phyloP scores from a whole-genome alignment of 2,797 vertebrate genomes.

The Acanthurus lineatus region DNA sequence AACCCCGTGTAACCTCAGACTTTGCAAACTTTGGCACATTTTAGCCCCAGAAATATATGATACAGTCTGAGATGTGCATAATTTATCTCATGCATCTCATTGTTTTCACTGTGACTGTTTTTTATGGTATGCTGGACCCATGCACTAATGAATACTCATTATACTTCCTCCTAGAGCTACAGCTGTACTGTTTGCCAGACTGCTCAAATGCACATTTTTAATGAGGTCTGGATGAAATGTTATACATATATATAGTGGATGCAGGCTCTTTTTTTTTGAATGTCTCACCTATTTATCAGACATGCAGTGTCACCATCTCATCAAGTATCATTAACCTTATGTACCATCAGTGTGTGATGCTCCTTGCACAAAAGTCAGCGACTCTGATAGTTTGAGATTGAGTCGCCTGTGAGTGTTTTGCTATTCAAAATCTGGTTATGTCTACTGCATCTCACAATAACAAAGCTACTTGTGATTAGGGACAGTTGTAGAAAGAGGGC shows the following conservation, averaged over 20 bases:
- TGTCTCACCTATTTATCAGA: conserved; percentile 8
- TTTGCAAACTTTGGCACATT: conserved; percentile 27
- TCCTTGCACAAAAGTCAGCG: background rate
- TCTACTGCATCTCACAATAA: background rate
- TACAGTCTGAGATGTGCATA: conserved; percentile 25
- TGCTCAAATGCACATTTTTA: conserved; percentile 55
- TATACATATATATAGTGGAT: background rate
- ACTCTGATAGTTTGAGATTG: background rate
- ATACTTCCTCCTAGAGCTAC: conserved; percentile 46
- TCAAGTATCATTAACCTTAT: background rate
- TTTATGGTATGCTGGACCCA: conserved; percentile 42
- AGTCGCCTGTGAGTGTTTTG: background rate
- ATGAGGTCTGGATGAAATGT: conserved; percentile 29
- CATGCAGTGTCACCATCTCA: conserved; percentile 1
- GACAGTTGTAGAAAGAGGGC: background rate
- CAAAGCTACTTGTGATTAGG: background rate
- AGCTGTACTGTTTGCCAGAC: conserved; percentile 47
- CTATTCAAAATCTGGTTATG: background rate
- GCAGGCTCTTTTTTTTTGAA: conserved; percentile 22
- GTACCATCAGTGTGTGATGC: background rate
- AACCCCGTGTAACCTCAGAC: background rate
- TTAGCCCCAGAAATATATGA: conserved; percentile 14
- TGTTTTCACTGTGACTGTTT: conserved; percentile 29
- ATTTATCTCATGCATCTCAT: conserved; percentile 41
- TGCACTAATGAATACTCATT: conserved; percentile 55